Conservation (phyloP, 1,140 invertebrate genomes). For the Mylabris phalerata region DNA sequence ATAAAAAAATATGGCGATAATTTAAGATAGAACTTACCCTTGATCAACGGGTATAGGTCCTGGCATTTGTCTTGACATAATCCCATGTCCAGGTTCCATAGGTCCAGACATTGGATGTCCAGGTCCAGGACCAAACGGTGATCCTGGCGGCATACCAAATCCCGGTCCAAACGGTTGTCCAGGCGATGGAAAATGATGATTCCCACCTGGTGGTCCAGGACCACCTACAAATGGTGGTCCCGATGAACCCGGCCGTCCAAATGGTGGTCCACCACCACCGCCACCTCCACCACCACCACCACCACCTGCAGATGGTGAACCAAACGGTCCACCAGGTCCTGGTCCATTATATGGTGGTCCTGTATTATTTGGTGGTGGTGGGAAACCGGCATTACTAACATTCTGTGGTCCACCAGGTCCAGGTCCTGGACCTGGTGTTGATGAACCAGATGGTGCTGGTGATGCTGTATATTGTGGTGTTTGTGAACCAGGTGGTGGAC, state of each 20-base stretch:
- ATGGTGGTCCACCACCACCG: conserved; percentile 55
- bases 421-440: conserved; percentile 60
- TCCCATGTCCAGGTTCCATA: conserved; percentile 53
- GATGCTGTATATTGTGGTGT: conserved; percentile 70
- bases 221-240: conserved; percentile 58
- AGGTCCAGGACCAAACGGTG: conserved; percentile 57
- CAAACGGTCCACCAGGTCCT: conserved; percentile 50
- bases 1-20: neutral
- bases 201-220: conserved; percentile 47
- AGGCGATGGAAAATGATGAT: conserved; percentile 57
- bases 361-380: conserved; percentile 55
- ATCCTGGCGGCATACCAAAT: conserved; percentile 63
- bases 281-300: conserved; percentile 58
- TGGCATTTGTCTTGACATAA: conserved; percentile 54
- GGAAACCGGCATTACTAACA: conserved; percentile 53
- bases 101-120: conserved; percentile 55
- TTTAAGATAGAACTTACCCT: conserved; percentile 51
- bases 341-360: conserved; percentile 59
- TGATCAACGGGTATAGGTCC: conserved; percentile 63
- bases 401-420: conserved; percentile 53
- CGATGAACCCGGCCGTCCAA: conserved; percentile 60
- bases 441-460: conserved; percentile 67
- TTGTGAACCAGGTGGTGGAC: conserved; percentile 60
- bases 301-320: conserved; percentile 55
- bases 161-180: conserved; percentile 55